Evolutionary conservation across 2,888 invertebrate genomes (phyloP).

Genomic region (Microchrysa polita): DNA sequence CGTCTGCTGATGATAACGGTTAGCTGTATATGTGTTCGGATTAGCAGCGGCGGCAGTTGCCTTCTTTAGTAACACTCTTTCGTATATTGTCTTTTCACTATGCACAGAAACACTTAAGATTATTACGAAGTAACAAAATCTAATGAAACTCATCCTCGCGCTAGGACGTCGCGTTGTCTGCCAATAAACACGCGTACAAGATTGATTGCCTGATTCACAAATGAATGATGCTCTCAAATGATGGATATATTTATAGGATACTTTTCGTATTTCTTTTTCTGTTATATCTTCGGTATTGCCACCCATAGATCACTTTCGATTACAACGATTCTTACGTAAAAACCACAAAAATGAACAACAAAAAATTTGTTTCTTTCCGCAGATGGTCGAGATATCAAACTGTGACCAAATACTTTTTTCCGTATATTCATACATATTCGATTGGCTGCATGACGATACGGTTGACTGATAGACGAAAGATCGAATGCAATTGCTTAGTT

Average conservation of each 20-base stretch:
- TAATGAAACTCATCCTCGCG: conserved; percentile 15
- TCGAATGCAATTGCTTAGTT: not conserved
- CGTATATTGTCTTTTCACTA: conserved; percentile 22
- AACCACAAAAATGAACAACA: not conserved
- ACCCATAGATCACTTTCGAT: conserved; percentile 22
- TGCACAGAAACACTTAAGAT: not conserved
- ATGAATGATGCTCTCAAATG: not conserved
- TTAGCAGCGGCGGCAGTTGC: not conserved
- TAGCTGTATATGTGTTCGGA: not conserved
- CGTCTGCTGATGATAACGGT: not conserved
- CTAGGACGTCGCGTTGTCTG: not conserved
- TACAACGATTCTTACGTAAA: conserved; percentile 11
- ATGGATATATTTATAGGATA: conserved; percentile 24
- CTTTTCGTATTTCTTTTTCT: not conserved
- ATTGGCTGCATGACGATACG: not conserved
- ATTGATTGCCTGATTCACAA: not conserved
- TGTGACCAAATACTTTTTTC: conserved; percentile 6
- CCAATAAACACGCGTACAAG: not conserved
- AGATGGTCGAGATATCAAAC: conserved; percentile 11
- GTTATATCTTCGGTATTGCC: not conserved
- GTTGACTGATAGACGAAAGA: not conserved
- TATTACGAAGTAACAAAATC: not conserved
- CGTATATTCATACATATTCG: not conserved
- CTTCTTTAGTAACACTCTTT: conserved; percentile 13
- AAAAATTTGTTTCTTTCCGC: not conserved